Base-by-base conservation (phyloP, 1,140 invertebrate species). In the Lasioglossum albipes region DNA sequence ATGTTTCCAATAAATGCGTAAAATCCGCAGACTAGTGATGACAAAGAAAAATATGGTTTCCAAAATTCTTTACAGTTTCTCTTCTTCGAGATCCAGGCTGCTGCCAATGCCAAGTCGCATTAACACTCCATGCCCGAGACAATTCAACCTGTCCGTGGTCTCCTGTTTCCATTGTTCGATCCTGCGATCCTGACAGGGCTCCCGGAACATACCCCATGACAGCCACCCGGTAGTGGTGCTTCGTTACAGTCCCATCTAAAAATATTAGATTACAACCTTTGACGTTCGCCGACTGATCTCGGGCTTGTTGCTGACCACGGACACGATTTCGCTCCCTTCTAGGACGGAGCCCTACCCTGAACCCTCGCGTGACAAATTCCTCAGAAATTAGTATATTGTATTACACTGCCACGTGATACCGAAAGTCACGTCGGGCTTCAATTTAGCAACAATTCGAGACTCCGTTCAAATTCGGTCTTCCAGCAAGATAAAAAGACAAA, bases 191-290 rank as follows among this genome's bases (percentile, higher is more conserved):
- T 65, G 49, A 62, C 71, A 41, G 42, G 62, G 72, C 66, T 71
- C 42, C 75, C 41, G 61, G 65, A 87, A 76, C 67, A 74, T 81
- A 81, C 10, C 73, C 42, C 36, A 54, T 31, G 70, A 42, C 49
- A 76, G 59, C 49, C 74, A 76, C 42, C 45, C 82, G 80, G 68
- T 79, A 84, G 79, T 82, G 65, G 74, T 81, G 75, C 67, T 45
- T 75, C 54, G 68, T 87, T 84, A 76, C 82, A 84, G 67, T 82
- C 59, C 79, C 71, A 79, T 72, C 59, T n/a, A 41, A 87, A 87
- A 87, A 84, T 86, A 87, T 87, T 87, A 61, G 22, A 84, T 87
- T 87, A 86, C 85, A 74, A 62, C 54, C 82, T 86, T 87, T 87
- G 82, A 79, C 73, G 72, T 73, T 71, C 52, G 75, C 71, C 81